A percentile compares a stretch with the other conserved stretches of the same genome.
These are phyloP conservation scores for Tragopan temminckii DNA, from an alignment of 2,797 vertebrate species.

Conservation along the genomic window DNA sequence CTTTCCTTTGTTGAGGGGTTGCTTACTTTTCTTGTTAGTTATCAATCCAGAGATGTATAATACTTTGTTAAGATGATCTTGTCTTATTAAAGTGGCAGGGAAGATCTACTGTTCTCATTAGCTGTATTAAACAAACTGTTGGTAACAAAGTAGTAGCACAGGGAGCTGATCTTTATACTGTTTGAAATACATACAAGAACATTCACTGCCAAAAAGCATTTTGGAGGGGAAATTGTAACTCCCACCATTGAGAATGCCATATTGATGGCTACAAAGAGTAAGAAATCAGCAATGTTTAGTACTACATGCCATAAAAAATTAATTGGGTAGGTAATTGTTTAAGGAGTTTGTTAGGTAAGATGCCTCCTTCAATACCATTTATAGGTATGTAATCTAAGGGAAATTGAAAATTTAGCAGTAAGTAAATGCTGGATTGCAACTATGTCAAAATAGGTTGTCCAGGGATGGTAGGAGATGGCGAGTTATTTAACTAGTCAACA, in stretches of 20 bases:
- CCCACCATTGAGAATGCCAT: background rate
- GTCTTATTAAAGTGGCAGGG: background rate
- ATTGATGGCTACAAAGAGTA: background rate
- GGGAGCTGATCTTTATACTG: background rate
- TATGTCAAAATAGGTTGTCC: background rate
- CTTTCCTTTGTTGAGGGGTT: background rate
- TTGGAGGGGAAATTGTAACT: background rate
- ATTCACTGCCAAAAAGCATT: no score
- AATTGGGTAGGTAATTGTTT: background rate
- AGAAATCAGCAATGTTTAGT: background rate
- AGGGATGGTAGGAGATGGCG: background rate
- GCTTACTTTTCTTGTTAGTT: background rate
- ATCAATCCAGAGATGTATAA: background rate
- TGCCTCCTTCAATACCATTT: background rate
- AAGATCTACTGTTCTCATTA: background rate
- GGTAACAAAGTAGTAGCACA: background rate
- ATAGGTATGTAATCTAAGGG: background rate
- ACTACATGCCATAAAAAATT: no score
- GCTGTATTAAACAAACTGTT: background rate
- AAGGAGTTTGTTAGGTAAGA: no score
- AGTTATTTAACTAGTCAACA: background rate
- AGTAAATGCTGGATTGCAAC: background rate
- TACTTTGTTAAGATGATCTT: background rate
- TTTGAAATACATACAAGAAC: background rate
- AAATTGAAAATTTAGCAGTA: background rate